Base-by-base conservation (phyloP, 2,113 vertebrate genomes). In the Paedocypris sp. region DNA sequence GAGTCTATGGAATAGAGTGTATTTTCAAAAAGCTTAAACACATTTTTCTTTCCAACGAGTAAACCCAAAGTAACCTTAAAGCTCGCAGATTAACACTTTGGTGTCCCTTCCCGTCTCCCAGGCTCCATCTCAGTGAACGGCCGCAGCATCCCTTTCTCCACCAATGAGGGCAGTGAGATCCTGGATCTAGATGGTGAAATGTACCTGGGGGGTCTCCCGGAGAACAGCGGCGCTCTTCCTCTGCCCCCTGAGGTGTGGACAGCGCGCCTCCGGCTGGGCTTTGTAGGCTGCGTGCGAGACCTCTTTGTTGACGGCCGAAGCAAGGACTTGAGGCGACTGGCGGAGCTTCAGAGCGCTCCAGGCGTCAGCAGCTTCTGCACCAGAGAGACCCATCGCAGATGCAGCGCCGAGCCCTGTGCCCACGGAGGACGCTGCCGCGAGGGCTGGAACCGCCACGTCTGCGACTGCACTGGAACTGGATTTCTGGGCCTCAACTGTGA, bases 381-480 rank as follows among this genome's bases (percentile, higher is more conserved):
- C 26, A 83, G 87, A 7, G 92, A 94, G 76, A 90, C 89, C 0
- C 85, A 90, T 50, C 73, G 85, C 38, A 86, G 87, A 51, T 94
- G 92, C 52, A 61, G 78, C 6, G 81, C 82, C 0, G 81, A 83
- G 11, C 91, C 90, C 0, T 96, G 92, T 19, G 79, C 73, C 46
- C 89, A 92, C 1, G 86, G 88, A 0, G 90, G 88, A 1, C 56
- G 84, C 43, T 96, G 92, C 74, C 79, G 81, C 0, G 92, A 96
- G 62, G 92, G 92, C 56, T 96, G 92, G 92, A 96, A 94, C 80
- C 88, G 92, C 9, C 90, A 91, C 48, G 70, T 94, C 57, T 94
- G 92, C 18, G 89, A 94, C 77, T 96, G 92, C 74, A 73, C 85
- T 0, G 86, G 86, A 20, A 94, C 90, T 1, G 92, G 91, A 68